Evolutionary conservation across 2,113 vertebrate species (phyloP).

Genomic region (Aptenodytes patagonicus): DNA sequence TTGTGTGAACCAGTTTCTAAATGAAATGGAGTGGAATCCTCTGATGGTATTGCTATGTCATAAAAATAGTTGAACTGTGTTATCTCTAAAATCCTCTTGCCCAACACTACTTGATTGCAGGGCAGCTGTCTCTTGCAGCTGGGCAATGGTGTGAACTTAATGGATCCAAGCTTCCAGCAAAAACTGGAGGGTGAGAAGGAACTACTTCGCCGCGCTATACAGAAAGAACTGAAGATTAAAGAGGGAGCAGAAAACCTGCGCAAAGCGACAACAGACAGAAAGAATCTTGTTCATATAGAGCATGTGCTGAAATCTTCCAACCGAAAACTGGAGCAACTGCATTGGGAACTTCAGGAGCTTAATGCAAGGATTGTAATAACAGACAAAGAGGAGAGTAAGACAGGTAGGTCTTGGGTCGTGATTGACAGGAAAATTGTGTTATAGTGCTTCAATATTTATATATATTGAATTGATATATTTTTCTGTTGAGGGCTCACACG

Average conservation of each 20-base stretch:
- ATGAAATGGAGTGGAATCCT: not conserved
- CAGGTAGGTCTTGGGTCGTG: constrained; percentile 30
- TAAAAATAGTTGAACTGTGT: not conserved
- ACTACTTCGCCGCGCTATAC: constrained; percentile 87
- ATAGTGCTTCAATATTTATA: not conserved
- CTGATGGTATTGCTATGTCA: not conserved
- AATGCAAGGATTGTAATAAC: constrained; percentile 88
- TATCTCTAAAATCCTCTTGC: not conserved
- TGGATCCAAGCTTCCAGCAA: constrained; percentile 83
- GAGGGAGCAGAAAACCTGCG: constrained; percentile 92
- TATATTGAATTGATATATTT: not conserved
- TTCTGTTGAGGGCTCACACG: not conserved
- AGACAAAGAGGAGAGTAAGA: constrained; percentile 44
- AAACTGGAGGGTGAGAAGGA: constrained; percentile 88
- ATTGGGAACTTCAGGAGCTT: constrained; percentile 85
- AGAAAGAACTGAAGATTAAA: constrained; percentile 95
- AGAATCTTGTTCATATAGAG: constrained; percentile 86
- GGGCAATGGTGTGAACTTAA: constrained; percentile 75
- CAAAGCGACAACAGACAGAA: constrained; percentile 85
- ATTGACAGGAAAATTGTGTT: not conserved
- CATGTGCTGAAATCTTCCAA: constrained; percentile 86
- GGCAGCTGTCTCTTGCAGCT: constrained; percentile 78
- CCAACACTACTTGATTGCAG: constrained; percentile 8
- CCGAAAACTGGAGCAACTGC: constrained; percentile 84
- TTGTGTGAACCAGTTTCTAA: not conserved